A percentile compares a stretch with the other conserved stretches of the same genome.
Conservation (phyloP, 2,797 vertebrate species). For the Natrix natrix region DNA sequence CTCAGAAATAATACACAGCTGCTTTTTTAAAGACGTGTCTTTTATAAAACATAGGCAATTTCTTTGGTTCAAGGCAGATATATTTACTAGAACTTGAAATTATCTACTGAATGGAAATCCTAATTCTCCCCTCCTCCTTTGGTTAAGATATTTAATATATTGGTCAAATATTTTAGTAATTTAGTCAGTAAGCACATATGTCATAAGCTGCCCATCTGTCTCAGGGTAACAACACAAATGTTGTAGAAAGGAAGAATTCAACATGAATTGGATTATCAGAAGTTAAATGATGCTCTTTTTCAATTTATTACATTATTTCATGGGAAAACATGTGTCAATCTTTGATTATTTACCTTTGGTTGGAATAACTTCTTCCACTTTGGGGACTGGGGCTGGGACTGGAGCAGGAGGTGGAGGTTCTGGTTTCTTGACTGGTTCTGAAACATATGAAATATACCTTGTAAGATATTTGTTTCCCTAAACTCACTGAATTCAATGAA, state of each 20-base stretch:
- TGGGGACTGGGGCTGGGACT: constrained; percentile 42
- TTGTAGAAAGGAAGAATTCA: background rate
- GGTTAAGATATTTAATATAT: background rate
- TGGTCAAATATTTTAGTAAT: background rate
- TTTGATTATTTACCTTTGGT: constrained; percentile 67
- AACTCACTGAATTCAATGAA: background rate
- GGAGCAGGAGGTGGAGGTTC: constrained; percentile 54
- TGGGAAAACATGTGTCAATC: background rate
- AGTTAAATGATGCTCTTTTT: background rate
- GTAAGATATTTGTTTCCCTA: constrained; percentile 35
- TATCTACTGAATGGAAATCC: background rate
- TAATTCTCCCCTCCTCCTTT: background rate
- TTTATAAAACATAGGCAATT: background rate
- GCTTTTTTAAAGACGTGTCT: background rate
- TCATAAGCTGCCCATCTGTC: background rate
- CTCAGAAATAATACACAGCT: background rate
- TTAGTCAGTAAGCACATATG: background rate
- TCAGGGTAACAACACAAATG: background rate
- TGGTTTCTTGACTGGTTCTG: constrained; percentile 72
- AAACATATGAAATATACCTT: constrained; percentile 68
- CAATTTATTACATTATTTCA: background rate
- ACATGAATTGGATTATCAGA: background rate
- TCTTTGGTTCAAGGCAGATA: background rate
- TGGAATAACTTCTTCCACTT: constrained; percentile 54
- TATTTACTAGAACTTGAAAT: background rate